Conservation (phyloP, 2,888 invertebrate species). For the Hartigia nigra region DNA sequence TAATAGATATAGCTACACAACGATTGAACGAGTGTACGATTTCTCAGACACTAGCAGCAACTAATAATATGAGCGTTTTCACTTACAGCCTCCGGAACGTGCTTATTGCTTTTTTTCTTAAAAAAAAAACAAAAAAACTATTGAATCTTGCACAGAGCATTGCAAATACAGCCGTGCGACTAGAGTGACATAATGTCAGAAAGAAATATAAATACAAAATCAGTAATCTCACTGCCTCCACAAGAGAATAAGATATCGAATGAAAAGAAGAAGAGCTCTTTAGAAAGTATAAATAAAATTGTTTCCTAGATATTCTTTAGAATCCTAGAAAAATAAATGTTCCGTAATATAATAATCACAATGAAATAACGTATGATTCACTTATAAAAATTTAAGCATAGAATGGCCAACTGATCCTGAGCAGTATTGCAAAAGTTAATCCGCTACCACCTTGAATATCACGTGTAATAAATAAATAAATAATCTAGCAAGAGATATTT, state of each 20-base stretch:
- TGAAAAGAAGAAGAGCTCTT: background rate
- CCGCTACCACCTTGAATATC: background rate
- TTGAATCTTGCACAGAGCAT: background rate
- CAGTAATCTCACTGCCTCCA: background rate
- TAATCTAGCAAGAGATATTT: background rate
- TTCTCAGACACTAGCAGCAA: conserved; percentile 3
- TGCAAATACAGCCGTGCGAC: background rate
- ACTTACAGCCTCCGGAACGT: background rate
- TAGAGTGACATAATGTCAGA: background rate
- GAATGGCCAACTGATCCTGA: background rate
- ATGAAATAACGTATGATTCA: background rate
- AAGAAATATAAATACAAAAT: background rate
- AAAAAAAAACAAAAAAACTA: too few species aligned
- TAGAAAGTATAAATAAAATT: background rate
- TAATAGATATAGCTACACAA: conserved; percentile 5
- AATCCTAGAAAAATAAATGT: background rate
- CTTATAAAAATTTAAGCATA: background rate
- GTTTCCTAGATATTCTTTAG: too few species aligned
- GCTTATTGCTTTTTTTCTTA: background rate
- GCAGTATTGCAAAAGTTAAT: background rate
- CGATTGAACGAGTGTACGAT: conserved; percentile 1
- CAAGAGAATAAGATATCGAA: background rate
- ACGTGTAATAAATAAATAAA: background rate
- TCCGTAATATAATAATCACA: background rate
- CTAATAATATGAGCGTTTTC: conserved; percentile 5